phyloP scores from a whole-genome alignment of 92 coral and sea anemone species.

The Desmophyllum pertusum region DNA sequence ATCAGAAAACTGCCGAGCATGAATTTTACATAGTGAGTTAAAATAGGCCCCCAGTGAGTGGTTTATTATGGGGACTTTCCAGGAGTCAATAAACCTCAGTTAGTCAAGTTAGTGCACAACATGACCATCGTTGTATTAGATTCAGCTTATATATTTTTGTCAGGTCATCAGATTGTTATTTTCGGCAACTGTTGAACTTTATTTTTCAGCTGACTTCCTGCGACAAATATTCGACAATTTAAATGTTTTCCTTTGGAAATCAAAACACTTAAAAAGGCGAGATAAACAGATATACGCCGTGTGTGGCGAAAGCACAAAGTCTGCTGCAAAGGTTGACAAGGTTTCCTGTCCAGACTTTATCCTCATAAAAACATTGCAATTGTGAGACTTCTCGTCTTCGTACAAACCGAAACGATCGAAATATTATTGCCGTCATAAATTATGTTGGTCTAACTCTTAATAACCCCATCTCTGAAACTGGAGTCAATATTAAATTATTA shows the following conservation, averaged over 20 bases:
- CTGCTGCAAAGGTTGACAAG: not conserved
- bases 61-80: too few relatives aligned
- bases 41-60: too few relatives aligned
- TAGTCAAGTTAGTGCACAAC: too few relatives aligned
- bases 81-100: too few relatives aligned
- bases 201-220: not conserved
- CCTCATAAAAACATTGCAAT: not conserved
- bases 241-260: not conserved
- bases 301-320: not conserved
- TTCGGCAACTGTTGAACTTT: not conserved
- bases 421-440: not conserved
- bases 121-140: too few relatives aligned
- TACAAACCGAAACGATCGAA: not conserved
- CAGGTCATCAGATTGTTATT: too few relatives aligned
- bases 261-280: not conserved
- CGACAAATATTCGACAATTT: not conserved
- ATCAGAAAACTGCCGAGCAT: too few relatives aligned
- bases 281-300: not conserved
- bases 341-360: not conserved
- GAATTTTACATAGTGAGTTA: too few relatives aligned
- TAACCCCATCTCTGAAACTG: not conserved
- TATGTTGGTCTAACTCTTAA: conserved; percentile 22
- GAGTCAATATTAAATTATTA: not conserved
- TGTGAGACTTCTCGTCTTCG: not conserved
- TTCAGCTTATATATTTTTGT: too few relatives aligned